Evolutionary conservation across 2,797 vertebrate species (phyloP), one percentile per base, ranked within the genome.

Genomic region (Alfaro cultratus): DNA sequence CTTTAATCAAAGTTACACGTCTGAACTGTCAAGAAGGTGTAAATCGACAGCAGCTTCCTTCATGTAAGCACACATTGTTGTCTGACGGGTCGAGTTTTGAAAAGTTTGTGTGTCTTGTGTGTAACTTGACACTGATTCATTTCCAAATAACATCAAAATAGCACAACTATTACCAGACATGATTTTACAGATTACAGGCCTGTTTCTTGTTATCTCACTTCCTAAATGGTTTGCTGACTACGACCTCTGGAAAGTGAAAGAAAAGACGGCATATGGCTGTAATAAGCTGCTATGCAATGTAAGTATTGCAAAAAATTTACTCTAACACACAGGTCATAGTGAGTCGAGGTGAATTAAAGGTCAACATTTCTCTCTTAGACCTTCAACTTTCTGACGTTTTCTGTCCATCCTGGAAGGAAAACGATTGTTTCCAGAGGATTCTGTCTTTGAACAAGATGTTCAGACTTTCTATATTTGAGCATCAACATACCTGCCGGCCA

Each of bases 311-410:
- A 72, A 29, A n/a, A 47, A 68, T n/a, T 78, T 43, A 71, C 68
- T 77, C 67, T 77, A 23, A 47, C 34, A 31, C 47, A 43, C 45
- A 55, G 11, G 47, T 18, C 60, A 16, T 64, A 46, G 23, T 31
- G 51, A 76, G 76, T 74, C 39, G 74, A 78, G 73, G 82, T 89
- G 84, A 85, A 87, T 89, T 76, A 91, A 88, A 88, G 86, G 88
- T 89, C 76, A 6, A 41, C 73, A 73, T 74, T 74, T 74, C 21
- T 4, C 80, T 85, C 78, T 84, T 78, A 88, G 83, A 84, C 83
- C 81, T 91, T 87, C 5, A 36, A 87, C 88, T 86, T 87, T n/a
- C 80, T 91, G 87, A 87, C 87, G 84, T 88, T 90, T 89, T 82
- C 47, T 77, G 75, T 83, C 80, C 47, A 76, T 73, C 60, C 76